These are phyloP conservation scores for Sesia apiformis DNA, from an alignment of 2,888 invertebrate genomes.

Conservation along the genomic window DNA sequence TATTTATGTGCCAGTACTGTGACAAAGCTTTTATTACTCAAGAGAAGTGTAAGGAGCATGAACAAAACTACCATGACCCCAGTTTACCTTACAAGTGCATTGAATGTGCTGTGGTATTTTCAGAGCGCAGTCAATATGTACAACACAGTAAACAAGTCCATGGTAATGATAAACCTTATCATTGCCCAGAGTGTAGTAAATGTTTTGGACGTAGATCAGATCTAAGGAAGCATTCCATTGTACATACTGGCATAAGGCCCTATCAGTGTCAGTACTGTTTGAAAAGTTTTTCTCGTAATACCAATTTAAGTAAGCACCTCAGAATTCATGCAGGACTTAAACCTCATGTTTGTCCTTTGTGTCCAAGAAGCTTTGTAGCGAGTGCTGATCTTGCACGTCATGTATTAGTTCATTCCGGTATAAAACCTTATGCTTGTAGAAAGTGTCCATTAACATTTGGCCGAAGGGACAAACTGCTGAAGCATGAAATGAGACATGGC, in stretches of 20 bases:
- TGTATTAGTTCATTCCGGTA: conserved; percentile 78
- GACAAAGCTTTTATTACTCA: conserved; percentile 82
- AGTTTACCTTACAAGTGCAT: conserved; percentile 75
- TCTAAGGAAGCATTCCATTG: conserved; percentile 82
- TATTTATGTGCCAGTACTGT: conserved; percentile 81
- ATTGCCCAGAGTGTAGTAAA: conserved; percentile 80
- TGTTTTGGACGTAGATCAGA: conserved; percentile 82
- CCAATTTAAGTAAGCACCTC: conserved; percentile 84
- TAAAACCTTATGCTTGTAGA: conserved; percentile 78
- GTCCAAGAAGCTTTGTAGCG: conserved; percentile 82
- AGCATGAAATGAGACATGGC: conserved; percentile 79
- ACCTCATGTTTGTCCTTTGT: conserved; percentile 81
- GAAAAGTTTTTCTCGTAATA: conserved; percentile 84
- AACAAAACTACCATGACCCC: conserved; percentile 76
- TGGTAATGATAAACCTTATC: conserved; percentile 80
- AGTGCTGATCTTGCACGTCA: conserved; percentile 80
- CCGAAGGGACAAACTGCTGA: conserved; percentile 78
- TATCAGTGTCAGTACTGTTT: conserved; percentile 82
- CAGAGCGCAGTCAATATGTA: conserved; percentile 76
- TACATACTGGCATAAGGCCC: conserved; percentile 84
- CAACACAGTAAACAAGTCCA: conserved; percentile 80
- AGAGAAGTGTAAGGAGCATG: conserved; percentile 78
- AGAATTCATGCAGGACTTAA: conserved; percentile 82
- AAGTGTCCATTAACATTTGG: conserved; percentile 80
- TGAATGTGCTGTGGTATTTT: conserved; percentile 76